Conservation (phyloP, 1,140 invertebrate genomes). For the Drosophila micromelanica region DNA sequence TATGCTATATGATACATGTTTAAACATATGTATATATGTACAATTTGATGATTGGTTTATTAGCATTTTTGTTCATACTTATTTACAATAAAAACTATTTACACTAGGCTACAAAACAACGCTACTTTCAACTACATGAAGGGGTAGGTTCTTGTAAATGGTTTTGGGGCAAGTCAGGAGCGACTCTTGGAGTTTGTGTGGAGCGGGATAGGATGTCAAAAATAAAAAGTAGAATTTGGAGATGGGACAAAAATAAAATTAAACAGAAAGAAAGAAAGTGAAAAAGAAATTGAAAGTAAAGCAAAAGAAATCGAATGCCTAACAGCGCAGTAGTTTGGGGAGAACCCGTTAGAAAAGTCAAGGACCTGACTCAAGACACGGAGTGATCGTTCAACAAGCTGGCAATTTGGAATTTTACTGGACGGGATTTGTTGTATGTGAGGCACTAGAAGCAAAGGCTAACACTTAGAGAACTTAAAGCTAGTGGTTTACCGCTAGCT, state of each 20-base stretch:
- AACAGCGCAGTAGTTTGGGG: conserved; percentile 60
- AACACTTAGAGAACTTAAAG: conserved; percentile 50
- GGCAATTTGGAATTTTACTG: conserved; percentile 47
- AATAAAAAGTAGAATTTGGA: conserved; percentile 39
- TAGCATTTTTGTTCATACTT: conserved; percentile 79
- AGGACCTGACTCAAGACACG: conserved; percentile 19
- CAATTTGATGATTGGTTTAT: conserved; percentile 57
- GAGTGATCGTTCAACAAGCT: conserved; percentile 37
- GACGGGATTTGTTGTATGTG: conserved; percentile 35
- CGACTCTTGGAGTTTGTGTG: conserved; percentile 85
- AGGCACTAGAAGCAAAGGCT: conserved; percentile 41
- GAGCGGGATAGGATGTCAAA: conserved; percentile 72
- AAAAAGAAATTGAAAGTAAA: conserved; percentile 34
- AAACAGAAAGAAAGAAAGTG: conserved; percentile 29
- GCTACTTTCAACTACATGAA: conserved; percentile 84
- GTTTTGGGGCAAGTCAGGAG: conserved; percentile 86
- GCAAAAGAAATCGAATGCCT: conserved; percentile 60
- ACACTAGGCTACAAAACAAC: conserved; percentile 76
- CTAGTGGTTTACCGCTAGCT: conserved; percentile 66
- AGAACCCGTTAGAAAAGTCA: conserved; percentile 23
- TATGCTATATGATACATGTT: conserved; percentile 26
- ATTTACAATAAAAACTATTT: conserved; percentile 56
- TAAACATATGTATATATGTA: conserved; percentile 45
- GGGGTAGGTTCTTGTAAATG: conserved; percentile 63
- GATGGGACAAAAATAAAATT: conserved; percentile 25